Evolutionary conservation across 2,113 vertebrate genomes (phyloP).

Genomic region (Pandion haliaetus): DNA sequence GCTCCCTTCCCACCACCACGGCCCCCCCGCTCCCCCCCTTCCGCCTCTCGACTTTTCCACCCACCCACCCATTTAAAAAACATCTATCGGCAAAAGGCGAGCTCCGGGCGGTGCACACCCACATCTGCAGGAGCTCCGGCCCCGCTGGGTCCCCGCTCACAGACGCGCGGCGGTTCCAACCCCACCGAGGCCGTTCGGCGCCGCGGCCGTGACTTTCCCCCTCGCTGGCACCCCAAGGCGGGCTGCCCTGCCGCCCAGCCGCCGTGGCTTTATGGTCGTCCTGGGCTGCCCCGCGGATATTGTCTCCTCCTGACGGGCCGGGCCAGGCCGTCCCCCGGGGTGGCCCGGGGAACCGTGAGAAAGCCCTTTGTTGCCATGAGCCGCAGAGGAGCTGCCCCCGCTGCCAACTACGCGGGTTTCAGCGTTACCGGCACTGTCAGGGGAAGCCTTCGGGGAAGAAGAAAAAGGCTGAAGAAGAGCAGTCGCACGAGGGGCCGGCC

Average conservation of each 20-base stretch:
- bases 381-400: too few relatives aligned
- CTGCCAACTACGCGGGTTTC: accelerated
- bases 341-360: too few relatives aligned
- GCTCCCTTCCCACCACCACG: too few relatives aligned
- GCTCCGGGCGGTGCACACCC: neutral
- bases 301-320: neutral
- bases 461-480: too few relatives aligned
- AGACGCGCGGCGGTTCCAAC: accelerated
- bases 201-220: neutral
- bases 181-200: accelerated
- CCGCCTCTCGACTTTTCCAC: neutral
- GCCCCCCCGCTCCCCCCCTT: too few relatives aligned
- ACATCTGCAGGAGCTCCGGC: accelerated
- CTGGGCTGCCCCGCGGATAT: too few relatives aligned
- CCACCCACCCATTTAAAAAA: accelerated
- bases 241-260: neutral
- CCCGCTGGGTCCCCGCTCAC: neutral
- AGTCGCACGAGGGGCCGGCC: accelerated
- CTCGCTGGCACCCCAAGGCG: neutral
- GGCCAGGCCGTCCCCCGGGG: neutral
- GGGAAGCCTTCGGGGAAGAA: accelerated
- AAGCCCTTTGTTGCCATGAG: neutral
- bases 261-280: accelerated
- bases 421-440: accelerated
- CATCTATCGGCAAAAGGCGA: accelerated